phyloP scores from a whole-genome alignment of 2,888 invertebrate species.

The Diplazon laetatorius region DNA sequence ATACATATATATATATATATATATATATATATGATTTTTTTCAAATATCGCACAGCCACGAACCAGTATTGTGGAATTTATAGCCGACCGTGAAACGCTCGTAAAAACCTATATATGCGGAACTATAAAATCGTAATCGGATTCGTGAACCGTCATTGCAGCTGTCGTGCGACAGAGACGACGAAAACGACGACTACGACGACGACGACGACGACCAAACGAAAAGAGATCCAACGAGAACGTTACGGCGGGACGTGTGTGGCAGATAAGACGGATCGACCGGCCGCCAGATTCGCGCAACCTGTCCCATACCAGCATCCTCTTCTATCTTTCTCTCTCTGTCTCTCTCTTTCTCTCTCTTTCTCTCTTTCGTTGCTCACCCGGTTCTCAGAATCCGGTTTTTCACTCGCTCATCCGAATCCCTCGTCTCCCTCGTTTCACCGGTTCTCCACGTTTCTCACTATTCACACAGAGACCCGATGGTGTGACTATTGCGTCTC shows the following conservation, averaged over 20 bases:
- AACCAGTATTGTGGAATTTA: not conserved
- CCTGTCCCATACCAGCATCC: constrained; percentile 54
- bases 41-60: not conserved
- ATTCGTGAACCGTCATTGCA: constrained; percentile 59
- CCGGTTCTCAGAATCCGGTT: constrained; percentile 34
- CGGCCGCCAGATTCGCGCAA: constrained; percentile 59
- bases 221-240: too few relatives aligned
- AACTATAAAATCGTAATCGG: constrained; percentile 77
- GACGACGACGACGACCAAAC: not conserved
- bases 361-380: too few relatives aligned
- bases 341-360: too few relatives aligned
- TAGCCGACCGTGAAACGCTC: constrained; percentile 52
- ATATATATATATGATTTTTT: too few relatives aligned
- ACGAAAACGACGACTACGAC: too few relatives aligned
- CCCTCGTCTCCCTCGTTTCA: not conserved
- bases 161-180: not conserved
- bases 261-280: not conserved
- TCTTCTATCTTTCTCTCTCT: constrained; percentile 34
- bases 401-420: constrained; percentile 37
- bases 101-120: constrained; percentile 73
- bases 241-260: constrained; percentile 49
- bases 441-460: not conserved
- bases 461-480: not conserved
- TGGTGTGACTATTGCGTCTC: not conserved
- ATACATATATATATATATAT: too few relatives aligned